Percentiles rank a stretch among this genome's conserved stretches.
Conservation (phyloP, 1,140 invertebrate genomes). For the Telenomus remus region DNA sequence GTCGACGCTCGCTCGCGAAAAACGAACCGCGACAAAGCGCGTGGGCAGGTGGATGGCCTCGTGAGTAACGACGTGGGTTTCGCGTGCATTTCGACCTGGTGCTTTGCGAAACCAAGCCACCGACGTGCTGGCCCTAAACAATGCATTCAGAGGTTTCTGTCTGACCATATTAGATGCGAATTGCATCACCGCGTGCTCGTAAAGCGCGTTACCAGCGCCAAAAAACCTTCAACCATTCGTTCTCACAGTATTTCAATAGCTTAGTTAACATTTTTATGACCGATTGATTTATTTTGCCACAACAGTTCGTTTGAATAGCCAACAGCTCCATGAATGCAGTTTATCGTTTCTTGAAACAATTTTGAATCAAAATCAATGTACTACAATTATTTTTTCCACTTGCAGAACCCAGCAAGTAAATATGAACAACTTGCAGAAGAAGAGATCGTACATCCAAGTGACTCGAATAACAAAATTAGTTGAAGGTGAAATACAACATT, state of each 20-base stretch:
- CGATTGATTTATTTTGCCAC: slow-evolving; percentile 3
- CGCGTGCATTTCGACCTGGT: slow-evolving; percentile 33
- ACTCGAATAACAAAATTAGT: not conserved
- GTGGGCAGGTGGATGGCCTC: slow-evolving; percentile 49
- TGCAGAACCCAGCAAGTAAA: too few relatives aligned
- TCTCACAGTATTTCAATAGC: not conserved
- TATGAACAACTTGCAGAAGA: too few relatives aligned
- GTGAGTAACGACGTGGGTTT: slow-evolving; percentile 44
- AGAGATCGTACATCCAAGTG: too few relatives aligned
- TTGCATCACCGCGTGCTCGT: slow-evolving; percentile 14
- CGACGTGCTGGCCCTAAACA: slow-evolving; percentile 45
- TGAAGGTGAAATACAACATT: too few relatives aligned
- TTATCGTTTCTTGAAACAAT: too few relatives aligned
- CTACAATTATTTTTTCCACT: too few relatives aligned
- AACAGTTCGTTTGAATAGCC: slow-evolving; percentile 24
- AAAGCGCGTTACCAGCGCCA: not conserved
- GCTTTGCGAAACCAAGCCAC: slow-evolving; percentile 49
- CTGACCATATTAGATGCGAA: slow-evolving; percentile 45
- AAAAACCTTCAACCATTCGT: slow-evolving; percentile 19
- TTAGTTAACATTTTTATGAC: not conserved
- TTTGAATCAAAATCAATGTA: too few relatives aligned
- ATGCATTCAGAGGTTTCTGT: slow-evolving; percentile 35
- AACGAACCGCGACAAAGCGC: slow-evolving; percentile 37
- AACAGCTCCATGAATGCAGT: not conserved
- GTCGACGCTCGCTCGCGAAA: slow-evolving; percentile 26